Base-by-base conservation (phyloP, 2,888 invertebrate genomes). In the Molorchus minor region DNA sequence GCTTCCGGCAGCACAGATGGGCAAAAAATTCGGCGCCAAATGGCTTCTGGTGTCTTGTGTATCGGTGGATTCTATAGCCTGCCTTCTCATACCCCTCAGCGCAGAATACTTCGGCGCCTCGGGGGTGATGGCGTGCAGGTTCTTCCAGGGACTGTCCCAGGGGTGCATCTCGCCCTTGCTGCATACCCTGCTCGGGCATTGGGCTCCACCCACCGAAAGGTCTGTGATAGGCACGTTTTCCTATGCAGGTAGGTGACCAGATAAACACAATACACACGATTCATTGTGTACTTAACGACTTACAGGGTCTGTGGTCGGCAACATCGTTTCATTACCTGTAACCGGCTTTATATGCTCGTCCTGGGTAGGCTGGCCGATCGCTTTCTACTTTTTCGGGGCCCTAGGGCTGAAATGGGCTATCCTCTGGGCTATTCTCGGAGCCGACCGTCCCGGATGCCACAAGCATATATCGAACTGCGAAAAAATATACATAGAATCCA, bases 11-110 rank as follows among this genome's bases (percentile, higher is more conserved):
- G 89, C 90, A 0, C 83, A 89, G 64, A 76, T 95, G 40, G 91
- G 92, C 0, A 88, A 89, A 70, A 83, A 83, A 5, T 87, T 87
- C 75, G 94, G 95, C 0, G 90, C 91, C 0, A 91, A 91, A 74
- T 82, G 86, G 58, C 82, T 94, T 12, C 80, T 90, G 19, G 81
- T 83, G 0, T 71, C 80, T 0, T 82, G 88, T 0, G 82, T 90
- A 33, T 69, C 82, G 0, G 73, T 88, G 1, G 88, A 88, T 44
- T 85, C 90, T 0, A 12, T 89, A 0, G 76, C 89, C 16, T 90
- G 90, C 0, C 73, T 92, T 2, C 66, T 88, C 3, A 85, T 89
- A 62, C 94, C 94, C 0, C 36, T 84, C 1, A 87, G 87, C 45
- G 91, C 93, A 0, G 73, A 81, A 10, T 85, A 86, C 2, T 86